phyloP scores from a whole-genome alignment of 2,888 invertebrate genomes.

The Aporophyla lueneburgensis region DNA sequence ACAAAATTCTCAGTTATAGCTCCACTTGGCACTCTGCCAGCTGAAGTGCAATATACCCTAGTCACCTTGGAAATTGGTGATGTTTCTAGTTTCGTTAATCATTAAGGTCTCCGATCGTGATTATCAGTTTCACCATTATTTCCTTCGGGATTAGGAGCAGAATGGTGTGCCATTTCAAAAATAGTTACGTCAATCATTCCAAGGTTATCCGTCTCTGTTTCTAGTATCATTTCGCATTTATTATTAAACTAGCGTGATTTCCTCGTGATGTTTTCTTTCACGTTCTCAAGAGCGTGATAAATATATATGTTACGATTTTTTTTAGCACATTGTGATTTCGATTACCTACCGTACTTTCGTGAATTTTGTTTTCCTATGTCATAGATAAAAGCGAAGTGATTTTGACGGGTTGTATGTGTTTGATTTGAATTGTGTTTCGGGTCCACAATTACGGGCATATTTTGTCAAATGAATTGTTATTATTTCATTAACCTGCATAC shows the following conservation, averaged over 20 bases:
- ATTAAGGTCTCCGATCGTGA: conserved; percentile 5
- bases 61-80: conserved; percentile 39
- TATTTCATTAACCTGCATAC: not conserved
- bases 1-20: conserved; percentile 42
- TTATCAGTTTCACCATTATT: conserved; percentile 19
- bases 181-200: conserved; percentile 16
- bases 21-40: conserved; percentile 52
- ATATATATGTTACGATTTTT: conserved; percentile 5
- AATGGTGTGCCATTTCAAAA: conserved; percentile 4
- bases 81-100: conserved; percentile 29
- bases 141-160: not conserved
- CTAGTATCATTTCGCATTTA: conserved; percentile 25
- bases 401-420: not conserved
- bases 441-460: not conserved
- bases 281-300: conserved; percentile 25
- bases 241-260: conserved; percentile 33
- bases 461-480: not conserved
- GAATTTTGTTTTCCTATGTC: not conserved
- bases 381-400: not conserved
- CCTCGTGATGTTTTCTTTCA: conserved; percentile 41
- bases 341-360: not conserved
- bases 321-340: not conserved
- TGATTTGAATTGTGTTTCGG: not conserved
- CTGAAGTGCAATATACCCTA: conserved; percentile 54
- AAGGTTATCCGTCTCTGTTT: conserved; percentile 12